Evolutionary conservation across 2,113 vertebrate species (phyloP), one percentile per base, ranked within the genome.

Genomic region (Melanotaenia duboulayi): DNA sequence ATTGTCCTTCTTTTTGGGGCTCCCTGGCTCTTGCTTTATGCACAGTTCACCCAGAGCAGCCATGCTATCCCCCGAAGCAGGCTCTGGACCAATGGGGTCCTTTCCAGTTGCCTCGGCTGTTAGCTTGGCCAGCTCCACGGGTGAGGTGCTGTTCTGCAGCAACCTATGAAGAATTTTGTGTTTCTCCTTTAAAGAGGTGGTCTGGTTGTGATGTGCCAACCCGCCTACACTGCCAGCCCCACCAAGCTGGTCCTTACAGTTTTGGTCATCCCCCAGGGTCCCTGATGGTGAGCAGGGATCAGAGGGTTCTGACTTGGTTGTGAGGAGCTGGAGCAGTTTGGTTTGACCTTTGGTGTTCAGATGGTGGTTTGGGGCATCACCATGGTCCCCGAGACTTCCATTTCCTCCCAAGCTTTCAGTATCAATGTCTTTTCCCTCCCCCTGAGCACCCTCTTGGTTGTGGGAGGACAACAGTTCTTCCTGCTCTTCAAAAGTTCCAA

Each of bases 111-210:
- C 97, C 80, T 99, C 97, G 0, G 97, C 97, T 11, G 97, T 99
- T 25, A 99, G 92, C 89, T 98, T 97, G 72, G 97, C 97, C 92
- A 99, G 78, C 85, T 99, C 98, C 91, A 97, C 96, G 2, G 97
- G 96, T 23, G 97, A 98, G 60, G 96, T 95, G 91, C 97, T 97
- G 94, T 97, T 97, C 95, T 99, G 97, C 73, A 99, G 94, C 78
- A 99, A 92, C 92, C 96, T 94, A 94, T 99, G 98, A 92, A 99
- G 97, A 87, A 99, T 99, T 91, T 99, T 99, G 94, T 99, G 97
- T 91, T 98, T 99, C 93, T 99, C 97, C 94, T 98, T 99, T 86
- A 99, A 93, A 0, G 97, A 99, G 73, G 96, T 95, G 59, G 90
- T 84, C 59, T 92, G 90, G 78, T 65, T 86, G 73, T 81, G 76